A percentile compares a stretch with the other conserved stretches of the same genome.
phyloP scores from a whole-genome alignment of 2,113 vertebrate species.

The Calonectris borealis region DNA sequence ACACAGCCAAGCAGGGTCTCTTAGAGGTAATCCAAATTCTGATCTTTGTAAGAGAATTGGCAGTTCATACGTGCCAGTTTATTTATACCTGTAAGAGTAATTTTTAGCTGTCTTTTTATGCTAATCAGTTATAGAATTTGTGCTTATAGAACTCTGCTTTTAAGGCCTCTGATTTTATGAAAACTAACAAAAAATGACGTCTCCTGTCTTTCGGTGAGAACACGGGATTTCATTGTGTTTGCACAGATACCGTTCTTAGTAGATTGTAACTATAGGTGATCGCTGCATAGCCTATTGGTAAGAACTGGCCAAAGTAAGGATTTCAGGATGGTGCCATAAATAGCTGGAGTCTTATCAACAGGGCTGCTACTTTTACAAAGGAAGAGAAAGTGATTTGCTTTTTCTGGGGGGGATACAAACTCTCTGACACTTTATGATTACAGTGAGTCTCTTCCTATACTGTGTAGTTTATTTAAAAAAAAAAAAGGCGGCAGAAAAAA shows the following conservation, averaged over 20 bases:
- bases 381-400: not conserved
- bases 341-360: not conserved
- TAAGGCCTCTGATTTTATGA: not conserved
- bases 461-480: not conserved
- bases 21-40: not conserved
- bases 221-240: not conserved
- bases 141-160: not conserved
- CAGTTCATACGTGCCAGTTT: not conserved
- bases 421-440: not conserved
- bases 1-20: not conserved
- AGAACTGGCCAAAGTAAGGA: not conserved
- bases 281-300: not conserved
- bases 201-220: not conserved
- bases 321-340: not conserved
- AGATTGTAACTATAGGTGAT: not conserved
- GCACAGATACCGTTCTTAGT: not conserved
- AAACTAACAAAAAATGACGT: not conserved
- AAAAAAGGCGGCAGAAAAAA: not conserved
- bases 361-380: not conserved
- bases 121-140: not conserved
- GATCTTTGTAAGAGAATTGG: not conserved
- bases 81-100: not conserved
- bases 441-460: not conserved
- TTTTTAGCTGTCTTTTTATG: not conserved
- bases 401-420: not conserved